Conservation (phyloP, 2,888 invertebrate genomes). For the Brachycybe producta region DNA sequence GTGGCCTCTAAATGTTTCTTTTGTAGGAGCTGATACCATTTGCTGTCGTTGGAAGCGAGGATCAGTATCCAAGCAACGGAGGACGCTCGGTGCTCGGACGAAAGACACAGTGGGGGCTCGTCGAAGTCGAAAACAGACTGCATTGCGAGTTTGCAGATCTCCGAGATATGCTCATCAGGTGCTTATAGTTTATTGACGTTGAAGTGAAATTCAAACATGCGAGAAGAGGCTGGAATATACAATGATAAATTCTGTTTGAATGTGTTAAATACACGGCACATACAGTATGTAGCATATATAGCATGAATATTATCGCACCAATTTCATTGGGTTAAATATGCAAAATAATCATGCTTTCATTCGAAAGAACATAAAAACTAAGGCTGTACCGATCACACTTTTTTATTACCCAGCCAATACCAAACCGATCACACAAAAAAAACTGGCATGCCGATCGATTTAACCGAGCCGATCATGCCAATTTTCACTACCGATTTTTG, state of each 20-base stretch:
- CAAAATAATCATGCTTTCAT: too few relatives aligned
- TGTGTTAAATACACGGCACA: too few relatives aligned
- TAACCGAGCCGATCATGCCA: too few relatives aligned
- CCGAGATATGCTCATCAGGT: conserved; percentile 29
- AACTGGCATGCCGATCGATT: too few relatives aligned
- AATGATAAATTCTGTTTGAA: neutral
- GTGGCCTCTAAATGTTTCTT: neutral
- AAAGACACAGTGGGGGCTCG: conserved; percentile 41
- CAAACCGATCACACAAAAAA: too few relatives aligned
- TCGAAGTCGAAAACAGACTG: conserved; percentile 39
- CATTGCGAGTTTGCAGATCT: conserved; percentile 41
- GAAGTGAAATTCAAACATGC: neutral
- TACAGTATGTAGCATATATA: too few relatives aligned
- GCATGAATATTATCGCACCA: too few relatives aligned
- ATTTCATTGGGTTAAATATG: too few relatives aligned
- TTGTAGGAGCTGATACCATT: conserved; percentile 37
- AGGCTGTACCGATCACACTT: too few relatives aligned
- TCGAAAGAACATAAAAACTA: too few relatives aligned
- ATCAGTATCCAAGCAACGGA: conserved; percentile 36
- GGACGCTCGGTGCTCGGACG: conserved; percentile 36
- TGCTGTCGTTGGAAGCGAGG: conserved; percentile 39
- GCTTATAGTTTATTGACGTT: conserved; percentile 6
- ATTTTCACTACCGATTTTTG: too few relatives aligned
- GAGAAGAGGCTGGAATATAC: neutral
- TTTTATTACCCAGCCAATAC: too few relatives aligned